Base-by-base conservation (phyloP, 2,888 invertebrate genomes). In the Rhagium mordax region DNA sequence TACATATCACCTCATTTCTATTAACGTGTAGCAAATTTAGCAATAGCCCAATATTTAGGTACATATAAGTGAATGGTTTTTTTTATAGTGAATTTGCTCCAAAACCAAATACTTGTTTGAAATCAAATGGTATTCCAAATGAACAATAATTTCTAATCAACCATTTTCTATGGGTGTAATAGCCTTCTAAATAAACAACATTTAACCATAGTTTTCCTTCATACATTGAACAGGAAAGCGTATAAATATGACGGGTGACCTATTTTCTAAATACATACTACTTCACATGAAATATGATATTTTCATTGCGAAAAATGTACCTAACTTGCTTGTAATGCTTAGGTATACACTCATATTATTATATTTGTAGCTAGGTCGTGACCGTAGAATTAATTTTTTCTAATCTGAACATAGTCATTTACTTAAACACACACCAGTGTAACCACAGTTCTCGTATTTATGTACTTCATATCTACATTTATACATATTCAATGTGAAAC, bases 401-500 rank as follows among this genome's bases (percentile, higher is more conserved):
- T 41, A 55, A 67, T 57, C 57, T 41, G 47, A 41, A 47, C 55
- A 41, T 47, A 57, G 67, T 48, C 47, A 67, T 67, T 67, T 57
- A 57, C 57, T 55, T 67, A 67, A 61, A 47, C 48, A 61, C 18
- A 61, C 18, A 47, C 61, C 61, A 47, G 47, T 41, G 33, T 20
- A 47, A 61, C 20, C 47, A 21, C 61, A n/a, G 47, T 20, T 61
- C 29, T 33, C 59, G 33, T 49, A 55, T 65, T 65, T 55, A 53
- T 29, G 13, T 53, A 53, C 57, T 24, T 67, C 24, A 41, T 67
- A 57, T 67, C 67, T 67, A 47, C 67, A 67, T 67, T 67, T 67
- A 67, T 67, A 51, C 57, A 64, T 65, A 74, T 74, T 74, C 67
- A 71, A 74, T 67, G 66, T 69, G 80, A 75, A 81, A 74, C 81